Evolutionary conservation across 2,888 invertebrate genomes (phyloP), one percentile per base, ranked within the genome.

Genomic region (Odiellus spinosus): DNA sequence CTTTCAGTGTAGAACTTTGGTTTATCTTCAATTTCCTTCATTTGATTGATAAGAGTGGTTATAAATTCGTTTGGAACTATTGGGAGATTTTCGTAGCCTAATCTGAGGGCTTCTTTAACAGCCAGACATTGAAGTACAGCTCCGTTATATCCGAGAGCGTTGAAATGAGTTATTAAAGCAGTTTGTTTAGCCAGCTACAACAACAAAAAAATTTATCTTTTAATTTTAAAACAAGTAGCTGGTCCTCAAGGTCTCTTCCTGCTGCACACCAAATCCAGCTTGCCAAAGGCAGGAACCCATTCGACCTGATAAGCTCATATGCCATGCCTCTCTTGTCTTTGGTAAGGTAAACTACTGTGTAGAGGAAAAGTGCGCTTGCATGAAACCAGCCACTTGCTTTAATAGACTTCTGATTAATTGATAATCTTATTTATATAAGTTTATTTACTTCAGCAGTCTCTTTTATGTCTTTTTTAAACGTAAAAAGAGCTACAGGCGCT

Each of bases 401-500:
- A n/a, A n/a, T n/a, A n/a, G n/a, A n/a, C n/a, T n/a, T n/a, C n/a
- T n/a, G n/a, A n/a, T n/a, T n/a, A n/a, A n/a, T n/a, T n/a, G n/a
- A n/a, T n/a, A n/a, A n/a, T n/a, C n/a, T n/a, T n/a, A n/a, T n/a
- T n/a, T n/a, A n/a, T n/a, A n/a, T n/a, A n/a, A 26, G 4, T 26
- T 26, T 26, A 4, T 26, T 44, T 48, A 69, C 64, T 18, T 74
- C 66, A 12, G 75, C 53, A 59, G 76, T 65, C 40, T 70, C 60
- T 47, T 71, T 69, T 53, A 73, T 65, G 47, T 69, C 65, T 19
- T 53, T 34, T 48, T 71, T 42, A 46, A 54, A 46, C 54, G 67
- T 74, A 61, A 73, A 79, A 40, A 82, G 62, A 1, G 77, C 73
- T 36, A 78, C 64, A 2, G 82, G 82, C 18, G 76, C 66, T 20